Percentiles rank a stretch among this genome's conserved stretches.
These are phyloP conservation scores for Lagenorhynchus albirostris DNA, from an alignment of 2,113 vertebrate species.

Conservation along the genomic window DNA sequence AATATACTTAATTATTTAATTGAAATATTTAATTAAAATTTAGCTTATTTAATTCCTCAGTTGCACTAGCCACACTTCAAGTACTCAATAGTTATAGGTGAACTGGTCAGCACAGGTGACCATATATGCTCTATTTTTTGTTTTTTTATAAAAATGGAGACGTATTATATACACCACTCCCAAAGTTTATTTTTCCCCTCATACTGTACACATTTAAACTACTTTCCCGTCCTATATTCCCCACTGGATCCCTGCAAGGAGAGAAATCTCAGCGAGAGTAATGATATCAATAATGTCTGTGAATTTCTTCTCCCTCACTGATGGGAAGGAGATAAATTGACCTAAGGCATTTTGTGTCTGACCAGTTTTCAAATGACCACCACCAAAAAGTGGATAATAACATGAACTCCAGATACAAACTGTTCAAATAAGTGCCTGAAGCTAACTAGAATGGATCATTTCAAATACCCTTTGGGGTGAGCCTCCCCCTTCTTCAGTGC, in stretches of 20 bases:
- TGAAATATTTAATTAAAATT: neutral
- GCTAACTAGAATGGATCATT: conserved; percentile 13
- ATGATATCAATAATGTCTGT: neutral
- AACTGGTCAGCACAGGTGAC: neutral
- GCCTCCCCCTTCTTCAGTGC: neutral
- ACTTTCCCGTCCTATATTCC: neutral
- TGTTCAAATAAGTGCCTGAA: neutral
- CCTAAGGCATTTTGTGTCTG: neutral
- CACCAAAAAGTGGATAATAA: neutral
- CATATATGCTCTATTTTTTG: neutral
- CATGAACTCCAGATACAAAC: neutral
- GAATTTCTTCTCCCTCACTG: neutral
- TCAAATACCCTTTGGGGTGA: neutral
- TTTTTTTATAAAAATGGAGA: neutral
- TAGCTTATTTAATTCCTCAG: neutral
- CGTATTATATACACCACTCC: neutral
- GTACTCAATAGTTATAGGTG: neutral
- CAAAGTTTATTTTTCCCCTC: neutral
- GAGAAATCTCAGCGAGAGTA: neutral
- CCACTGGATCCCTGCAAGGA: neutral
- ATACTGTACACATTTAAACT: neutral
- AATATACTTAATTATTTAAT: neutral
- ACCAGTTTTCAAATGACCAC: conserved; percentile 15
- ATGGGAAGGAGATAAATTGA: neutral
- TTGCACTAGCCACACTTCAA: neutral